These are phyloP conservation scores for Chamaea fasciata DNA, from an alignment of 2,113 vertebrate species.

Conservation along the genomic window DNA sequence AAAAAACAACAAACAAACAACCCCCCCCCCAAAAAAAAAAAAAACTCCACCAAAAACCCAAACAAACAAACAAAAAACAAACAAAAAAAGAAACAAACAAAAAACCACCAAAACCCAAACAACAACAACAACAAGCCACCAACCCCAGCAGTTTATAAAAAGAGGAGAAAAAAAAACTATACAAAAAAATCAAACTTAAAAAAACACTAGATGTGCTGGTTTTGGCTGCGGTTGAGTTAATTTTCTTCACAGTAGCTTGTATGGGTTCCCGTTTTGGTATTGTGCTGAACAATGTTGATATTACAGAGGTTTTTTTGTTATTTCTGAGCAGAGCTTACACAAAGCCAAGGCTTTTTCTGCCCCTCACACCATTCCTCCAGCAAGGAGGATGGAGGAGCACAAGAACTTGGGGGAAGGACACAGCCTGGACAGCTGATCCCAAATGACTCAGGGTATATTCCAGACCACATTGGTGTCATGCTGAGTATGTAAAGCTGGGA, in stretches of 20 bases:
- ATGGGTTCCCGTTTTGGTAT: accelerated
- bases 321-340: not conserved
- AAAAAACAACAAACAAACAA: not conserved
- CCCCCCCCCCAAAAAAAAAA: too few species aligned
- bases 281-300: not conserved
- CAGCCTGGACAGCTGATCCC: not conserved
- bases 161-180: not conserved
- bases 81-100: too few species aligned
- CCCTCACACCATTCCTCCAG: too few species aligned
- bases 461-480: not conserved
- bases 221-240: not conserved
- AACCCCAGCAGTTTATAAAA: not conserved
- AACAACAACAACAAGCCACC: too few species aligned
- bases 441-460: not conserved
- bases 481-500: not conserved
- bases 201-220: not conserved
- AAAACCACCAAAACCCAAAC: too few species aligned
- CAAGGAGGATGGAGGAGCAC: accelerated
- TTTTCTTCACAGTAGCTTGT: not conserved
- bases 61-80: too few species aligned
- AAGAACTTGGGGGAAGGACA: not conserved
- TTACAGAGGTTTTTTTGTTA: not conserved
- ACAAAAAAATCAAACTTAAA: not conserved
- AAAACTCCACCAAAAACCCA: too few species aligned
- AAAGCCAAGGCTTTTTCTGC: not conserved